These are phyloP conservation scores for Ranitomeya imitator DNA, from an alignment of 2,113 vertebrate species.

Conservation along the genomic window DNA sequence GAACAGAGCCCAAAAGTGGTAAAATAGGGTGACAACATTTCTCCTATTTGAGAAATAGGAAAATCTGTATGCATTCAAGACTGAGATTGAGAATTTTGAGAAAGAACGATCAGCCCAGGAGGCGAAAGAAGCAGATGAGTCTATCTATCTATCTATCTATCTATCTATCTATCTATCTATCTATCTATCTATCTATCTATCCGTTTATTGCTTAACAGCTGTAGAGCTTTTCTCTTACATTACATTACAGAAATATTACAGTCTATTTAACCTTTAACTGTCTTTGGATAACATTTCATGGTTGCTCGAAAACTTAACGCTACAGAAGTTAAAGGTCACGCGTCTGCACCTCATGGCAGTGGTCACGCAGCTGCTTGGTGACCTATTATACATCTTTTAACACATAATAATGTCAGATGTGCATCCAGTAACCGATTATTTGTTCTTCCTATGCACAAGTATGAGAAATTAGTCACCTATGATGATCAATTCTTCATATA, in stretches of 20 bases:
- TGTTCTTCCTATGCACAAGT: neutral
- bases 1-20: too few species aligned
- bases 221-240: neutral
- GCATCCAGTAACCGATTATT: neutral
- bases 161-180: neutral
- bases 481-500: neutral
- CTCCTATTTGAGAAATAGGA: too few species aligned
- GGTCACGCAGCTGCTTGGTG: neutral
- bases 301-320: neutral
- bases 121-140: too few species aligned
- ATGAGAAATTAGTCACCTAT: neutral
- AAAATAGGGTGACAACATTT: too few species aligned
- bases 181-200: neutral
- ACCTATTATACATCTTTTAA: neutral
- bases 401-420: neutral
- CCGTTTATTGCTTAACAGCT: neutral
- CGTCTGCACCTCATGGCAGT: constrained; percentile 1
- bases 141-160: neutral
- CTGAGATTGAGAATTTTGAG: too few species aligned
- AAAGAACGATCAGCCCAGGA: too few species aligned
- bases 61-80: too few species aligned
- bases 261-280: constrained; percentile 30
- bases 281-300: constrained; percentile 18
- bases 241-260: neutral
- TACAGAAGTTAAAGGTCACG: constrained; percentile 27